phyloP scores from a whole-genome alignment of 2,113 vertebrate species.

The Candoia aspera region DNA sequence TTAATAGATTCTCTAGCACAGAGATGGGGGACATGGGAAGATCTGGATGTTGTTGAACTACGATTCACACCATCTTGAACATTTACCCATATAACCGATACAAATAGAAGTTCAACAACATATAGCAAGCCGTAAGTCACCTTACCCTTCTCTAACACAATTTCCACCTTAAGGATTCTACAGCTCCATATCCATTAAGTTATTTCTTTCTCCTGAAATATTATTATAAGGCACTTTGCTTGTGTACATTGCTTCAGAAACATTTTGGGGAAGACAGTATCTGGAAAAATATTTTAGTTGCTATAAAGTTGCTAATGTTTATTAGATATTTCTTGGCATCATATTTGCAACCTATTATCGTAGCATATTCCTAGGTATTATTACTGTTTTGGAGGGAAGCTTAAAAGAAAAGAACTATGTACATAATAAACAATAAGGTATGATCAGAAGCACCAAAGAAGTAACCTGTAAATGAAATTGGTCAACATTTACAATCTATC shows the following conservation, averaged over 20 bases:
- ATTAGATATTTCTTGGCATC: conserved; percentile 18
- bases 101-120: not conserved
- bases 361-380: conserved; percentile 56
- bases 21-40: not conserved
- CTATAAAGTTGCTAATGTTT: not conserved
- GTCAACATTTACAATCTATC: not conserved
- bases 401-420: not conserved
- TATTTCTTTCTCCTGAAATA: not conserved
- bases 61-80: not conserved
- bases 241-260: not conserved
- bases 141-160: not conserved
- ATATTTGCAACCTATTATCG: conserved; percentile 39
- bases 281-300: not conserved
- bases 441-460: not conserved
- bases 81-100: not conserved
- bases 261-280: not conserved
- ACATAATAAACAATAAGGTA: not conserved
- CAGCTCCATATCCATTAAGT: not conserved
- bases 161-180: not conserved
- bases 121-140: not conserved
- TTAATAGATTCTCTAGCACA: not conserved
- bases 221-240: not conserved
- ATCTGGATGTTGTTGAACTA: not conserved
- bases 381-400: conserved; percentile 26
- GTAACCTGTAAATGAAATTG: not conserved